These are phyloP conservation scores for Antechinus flavipes DNA, from an alignment of 2,113 vertebrate species.

Conservation along the genomic window DNA sequence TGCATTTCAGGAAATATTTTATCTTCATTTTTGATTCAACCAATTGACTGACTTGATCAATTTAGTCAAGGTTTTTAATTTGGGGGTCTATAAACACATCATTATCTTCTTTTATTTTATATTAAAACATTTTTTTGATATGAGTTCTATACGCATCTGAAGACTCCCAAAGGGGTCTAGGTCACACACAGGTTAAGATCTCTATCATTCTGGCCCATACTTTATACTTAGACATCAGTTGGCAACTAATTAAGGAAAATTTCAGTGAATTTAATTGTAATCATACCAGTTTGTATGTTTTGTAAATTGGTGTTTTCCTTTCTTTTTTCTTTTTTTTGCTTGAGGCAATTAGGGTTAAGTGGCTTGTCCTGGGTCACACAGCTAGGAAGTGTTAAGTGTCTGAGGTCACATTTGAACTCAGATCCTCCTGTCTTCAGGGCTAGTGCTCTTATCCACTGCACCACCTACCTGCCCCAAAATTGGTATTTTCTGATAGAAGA, in stretches of 20 bases:
- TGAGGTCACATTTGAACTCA: too few species aligned
- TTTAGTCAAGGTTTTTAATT: not conserved
- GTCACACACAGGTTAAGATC: not conserved
- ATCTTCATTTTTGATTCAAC: not conserved
- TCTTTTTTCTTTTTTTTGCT: too few species aligned
- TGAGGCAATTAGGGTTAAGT: too few species aligned
- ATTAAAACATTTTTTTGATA: not conserved
- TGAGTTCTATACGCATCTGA: not conserved
- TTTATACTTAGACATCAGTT: not conserved
- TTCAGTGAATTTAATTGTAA: not conserved
- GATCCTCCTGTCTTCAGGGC: too few species aligned
- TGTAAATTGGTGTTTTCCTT: not conserved
- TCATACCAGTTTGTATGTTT: not conserved
- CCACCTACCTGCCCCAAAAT: not conserved
- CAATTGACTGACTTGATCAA: not conserved
- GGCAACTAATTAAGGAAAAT: not conserved
- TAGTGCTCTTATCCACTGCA: too few species aligned
- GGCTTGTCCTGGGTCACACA: too few species aligned
- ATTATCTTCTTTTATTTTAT: not conserved
- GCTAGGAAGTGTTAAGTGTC: too few species aligned
- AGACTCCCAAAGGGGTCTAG: not conserved
- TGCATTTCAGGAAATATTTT: not conserved
- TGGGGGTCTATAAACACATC: not conserved
- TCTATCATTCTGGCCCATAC: not conserved
- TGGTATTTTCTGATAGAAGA: not conserved